Percentiles rank a stretch among this genome's conserved stretches.
Conservation (phyloP, 2,113 vertebrate genomes). For the Psittacula cyanocephala region DNA sequence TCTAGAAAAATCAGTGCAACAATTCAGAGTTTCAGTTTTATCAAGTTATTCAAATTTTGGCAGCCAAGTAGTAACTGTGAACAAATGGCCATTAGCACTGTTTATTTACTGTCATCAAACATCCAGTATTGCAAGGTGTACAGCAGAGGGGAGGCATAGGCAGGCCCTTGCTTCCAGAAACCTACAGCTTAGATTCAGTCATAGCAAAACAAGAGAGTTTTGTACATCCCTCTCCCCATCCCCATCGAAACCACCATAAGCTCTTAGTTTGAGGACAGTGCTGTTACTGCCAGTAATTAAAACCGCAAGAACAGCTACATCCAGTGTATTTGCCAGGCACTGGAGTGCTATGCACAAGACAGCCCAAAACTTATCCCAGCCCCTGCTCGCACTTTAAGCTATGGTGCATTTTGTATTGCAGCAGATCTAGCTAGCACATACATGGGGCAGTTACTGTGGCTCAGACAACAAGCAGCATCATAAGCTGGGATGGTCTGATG, state of each 20-base stretch:
- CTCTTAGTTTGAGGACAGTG: background rate
- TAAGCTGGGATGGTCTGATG: background rate
- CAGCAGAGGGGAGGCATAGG: background rate
- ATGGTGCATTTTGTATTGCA: rapidly evolving
- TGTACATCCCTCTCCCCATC: background rate
- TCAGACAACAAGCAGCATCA: background rate
- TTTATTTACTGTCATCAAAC: background rate
- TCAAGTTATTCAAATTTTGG: background rate
- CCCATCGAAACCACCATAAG: background rate
- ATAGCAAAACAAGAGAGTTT: background rate
- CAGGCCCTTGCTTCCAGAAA: background rate
- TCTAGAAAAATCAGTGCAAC: background rate
- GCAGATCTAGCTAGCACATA: background rate
- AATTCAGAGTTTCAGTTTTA: background rate
- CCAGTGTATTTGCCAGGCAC: background rate
- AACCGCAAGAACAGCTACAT: background rate
- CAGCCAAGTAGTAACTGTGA: background rate
- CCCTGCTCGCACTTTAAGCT: background rate
- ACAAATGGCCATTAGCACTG: background rate
- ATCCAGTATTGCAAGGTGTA: background rate
- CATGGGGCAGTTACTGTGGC: background rate
- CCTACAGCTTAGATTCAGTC: background rate
- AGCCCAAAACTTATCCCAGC: background rate
- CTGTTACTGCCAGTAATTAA: background rate
- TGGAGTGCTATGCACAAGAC: background rate